These are phyloP conservation scores for Vipera ursinii DNA, from an alignment of 2,797 vertebrate genomes.

Conservation along the genomic window DNA sequence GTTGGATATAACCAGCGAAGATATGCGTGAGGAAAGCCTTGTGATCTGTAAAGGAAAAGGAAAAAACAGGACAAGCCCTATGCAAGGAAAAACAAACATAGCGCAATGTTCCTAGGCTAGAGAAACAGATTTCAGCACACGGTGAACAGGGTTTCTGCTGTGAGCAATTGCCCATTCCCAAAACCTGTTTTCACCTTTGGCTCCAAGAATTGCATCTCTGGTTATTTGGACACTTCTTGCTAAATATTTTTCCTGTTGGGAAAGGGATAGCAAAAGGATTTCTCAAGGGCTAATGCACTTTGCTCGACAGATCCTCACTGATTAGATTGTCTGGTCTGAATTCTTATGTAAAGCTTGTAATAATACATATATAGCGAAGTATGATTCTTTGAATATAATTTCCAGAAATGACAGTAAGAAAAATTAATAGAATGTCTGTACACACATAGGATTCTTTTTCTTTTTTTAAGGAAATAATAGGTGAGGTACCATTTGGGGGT, in stretches of 20 bases:
- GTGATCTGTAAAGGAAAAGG: neutral
- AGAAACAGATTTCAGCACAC: conserved; percentile 24
- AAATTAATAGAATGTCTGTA: conserved; percentile 8
- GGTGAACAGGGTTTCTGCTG: conserved; percentile 14
- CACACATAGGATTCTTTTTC: neutral
- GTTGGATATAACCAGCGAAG: neutral
- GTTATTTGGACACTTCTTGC: conserved; percentile 56
- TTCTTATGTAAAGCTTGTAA: conserved; percentile 46
- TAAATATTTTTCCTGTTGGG: conserved; percentile 66
- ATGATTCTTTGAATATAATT: conserved; percentile 28
- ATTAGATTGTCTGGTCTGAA: conserved; percentile 50
- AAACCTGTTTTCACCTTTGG: conserved; percentile 44
- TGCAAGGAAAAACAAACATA: conserved; percentile 10
- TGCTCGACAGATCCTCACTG: conserved; percentile 31
- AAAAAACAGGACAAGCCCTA: conserved; percentile 18
- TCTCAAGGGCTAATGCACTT: conserved; percentile 49
- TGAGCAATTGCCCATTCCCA: conserved; percentile 23
- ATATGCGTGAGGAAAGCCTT: neutral
- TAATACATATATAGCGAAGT: neutral
- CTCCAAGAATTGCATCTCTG: conserved; percentile 14
- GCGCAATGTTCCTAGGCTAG: neutral
- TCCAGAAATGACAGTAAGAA: conserved; percentile 21
- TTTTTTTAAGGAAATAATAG: neutral
- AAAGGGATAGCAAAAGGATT: conserved; percentile 61
- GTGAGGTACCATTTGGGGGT: neutral